Evolutionary conservation across 2,797 vertebrate genomes (phyloP).

Genomic region (Nannoperca australis): DNA sequence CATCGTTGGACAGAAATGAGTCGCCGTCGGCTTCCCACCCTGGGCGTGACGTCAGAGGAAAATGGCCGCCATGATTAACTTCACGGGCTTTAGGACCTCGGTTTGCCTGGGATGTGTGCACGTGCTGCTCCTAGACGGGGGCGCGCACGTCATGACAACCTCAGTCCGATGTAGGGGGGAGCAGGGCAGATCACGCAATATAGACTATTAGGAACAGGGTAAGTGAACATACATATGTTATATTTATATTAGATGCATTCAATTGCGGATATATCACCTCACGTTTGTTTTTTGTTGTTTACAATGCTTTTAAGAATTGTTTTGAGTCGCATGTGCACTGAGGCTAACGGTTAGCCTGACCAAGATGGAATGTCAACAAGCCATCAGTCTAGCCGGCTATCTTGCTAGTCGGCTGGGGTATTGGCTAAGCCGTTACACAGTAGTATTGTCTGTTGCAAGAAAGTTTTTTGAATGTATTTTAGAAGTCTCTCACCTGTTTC

Average conservation of each 20-base stretch:
- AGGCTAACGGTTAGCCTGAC: slow-evolving; percentile 69
- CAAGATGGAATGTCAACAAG: slow-evolving; percentile 72
- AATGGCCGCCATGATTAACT: too few species aligned
- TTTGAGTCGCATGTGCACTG: slow-evolving; percentile 20
- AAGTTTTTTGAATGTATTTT: neutral
- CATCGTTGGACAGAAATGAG: too few species aligned
- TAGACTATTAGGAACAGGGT: slow-evolving; percentile 63
- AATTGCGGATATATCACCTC: fast-evolving
- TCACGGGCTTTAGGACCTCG: slow-evolving; percentile 68
- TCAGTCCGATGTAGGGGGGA: slow-evolving; percentile 69
- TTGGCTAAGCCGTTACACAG: slow-evolving; percentile 2
- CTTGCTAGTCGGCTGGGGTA: slow-evolving; percentile 27
- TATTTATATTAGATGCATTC: fast-evolving
- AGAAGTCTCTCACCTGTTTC: slow-evolving; percentile 11
- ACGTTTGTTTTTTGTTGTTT: neutral
- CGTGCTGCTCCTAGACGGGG: slow-evolving; percentile 20
- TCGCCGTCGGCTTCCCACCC: too few species aligned
- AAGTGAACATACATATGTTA: slow-evolving; percentile 52
- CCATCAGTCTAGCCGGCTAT: slow-evolving; percentile 58
- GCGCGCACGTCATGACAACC: slow-evolving; percentile 73
- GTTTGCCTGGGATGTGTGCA: slow-evolving; percentile 14
- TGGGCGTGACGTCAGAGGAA: too few species aligned
- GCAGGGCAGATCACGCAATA: slow-evolving; percentile 42
- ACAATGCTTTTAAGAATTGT: neutral
- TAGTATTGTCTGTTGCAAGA: neutral